Base-by-base conservation (phyloP, 2,888 invertebrate genomes). In the Phaedon cochleariae region DNA sequence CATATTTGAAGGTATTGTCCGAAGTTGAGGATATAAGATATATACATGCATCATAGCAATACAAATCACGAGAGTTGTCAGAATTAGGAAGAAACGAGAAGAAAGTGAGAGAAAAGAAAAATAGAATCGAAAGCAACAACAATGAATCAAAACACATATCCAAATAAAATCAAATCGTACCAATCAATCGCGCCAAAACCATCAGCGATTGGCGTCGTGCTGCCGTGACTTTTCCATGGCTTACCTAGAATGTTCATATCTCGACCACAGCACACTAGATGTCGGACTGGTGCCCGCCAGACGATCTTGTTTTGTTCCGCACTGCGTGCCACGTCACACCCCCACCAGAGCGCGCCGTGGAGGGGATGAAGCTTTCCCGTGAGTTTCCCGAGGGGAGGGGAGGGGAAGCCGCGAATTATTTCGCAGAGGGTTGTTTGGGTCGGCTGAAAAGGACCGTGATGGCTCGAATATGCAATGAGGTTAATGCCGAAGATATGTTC, bases 171-270 rank as follows among this genome's bases (percentile, higher is more conserved):
- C 78, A 77, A 79, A 79, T 78, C 80, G 80, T 80, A 81, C 80
- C 80, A 77, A 41, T 41, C n/a, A 15, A 41, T 15, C n/a, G 41
- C n/a, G 15, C 4, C 26, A n/a, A 41, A 41, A 10, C 15, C 41
- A 41, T n/a, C 41, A 41, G 41, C 41, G 60, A 60, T 69, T 65
- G 66, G 68, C 62, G 59, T 34, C 67, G 41, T 15, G 41, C n/a
- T 15, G 41, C 6, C 41, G 41, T 64, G 70, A 63, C 69, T 59
- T 59, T 51, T 67, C 66, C 70, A 67, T 62, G 65, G 81, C 84
- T 84, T 84, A 84, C 84, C 84, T 84, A 84, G 80, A 81, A 83
- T 83, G 82, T 84, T 84, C 84, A 84, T 84, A 82, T 82, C 83
- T 83, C 82, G 78, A 81, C 82, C 77, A 80, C 76, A 76, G 79